A percentile compares a stretch with the other conserved stretches of the same genome.
phyloP scores from a whole-genome alignment of 2,888 invertebrate species.

The Agrotis clavis region DNA sequence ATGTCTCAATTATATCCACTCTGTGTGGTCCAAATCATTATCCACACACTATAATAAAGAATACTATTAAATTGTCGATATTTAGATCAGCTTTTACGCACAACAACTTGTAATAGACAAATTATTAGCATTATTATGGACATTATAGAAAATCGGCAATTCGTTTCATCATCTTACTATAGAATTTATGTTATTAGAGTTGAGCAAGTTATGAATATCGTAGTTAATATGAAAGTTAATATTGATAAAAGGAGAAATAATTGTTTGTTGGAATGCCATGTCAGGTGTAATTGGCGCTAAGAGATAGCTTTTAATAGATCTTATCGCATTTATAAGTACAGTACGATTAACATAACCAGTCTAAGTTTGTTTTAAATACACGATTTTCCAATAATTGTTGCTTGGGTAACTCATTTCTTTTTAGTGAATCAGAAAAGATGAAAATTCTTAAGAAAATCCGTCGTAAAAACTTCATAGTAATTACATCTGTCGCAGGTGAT shows the following conservation, averaged over 20 bases:
- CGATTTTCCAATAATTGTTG: conserved; percentile 51
- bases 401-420: conserved; percentile 32
- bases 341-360: conserved; percentile 65
- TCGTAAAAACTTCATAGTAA: conserved; percentile 33
- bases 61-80: conserved; percentile 84
- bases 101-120: conserved; percentile 85
- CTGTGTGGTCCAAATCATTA: conserved; percentile 88
- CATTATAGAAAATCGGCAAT: conserved; percentile 83
- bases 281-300: conserved; percentile 64
- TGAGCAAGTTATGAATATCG: conserved; percentile 54
- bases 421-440: conserved; percentile 7
- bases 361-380: conserved; percentile 52
- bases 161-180: conserved; percentile 76
- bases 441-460: conserved; percentile 1
- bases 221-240: conserved; percentile 64
- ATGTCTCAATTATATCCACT: conserved; percentile 86
- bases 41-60: conserved; percentile 80
- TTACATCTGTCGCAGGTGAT: conserved; percentile 52
- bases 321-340: conserved; percentile 67
- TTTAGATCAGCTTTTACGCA: conserved; percentile 86
- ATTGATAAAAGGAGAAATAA: conserved; percentile 64
- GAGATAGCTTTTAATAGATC: conserved; percentile 64
- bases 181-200: conserved; percentile 66
- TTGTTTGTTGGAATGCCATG: conserved; percentile 59
- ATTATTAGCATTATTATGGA: conserved; percentile 85